Conservation (phyloP, 64 coral and sea anemone genomes). For the Catalaphyllia jardinei region DNA sequence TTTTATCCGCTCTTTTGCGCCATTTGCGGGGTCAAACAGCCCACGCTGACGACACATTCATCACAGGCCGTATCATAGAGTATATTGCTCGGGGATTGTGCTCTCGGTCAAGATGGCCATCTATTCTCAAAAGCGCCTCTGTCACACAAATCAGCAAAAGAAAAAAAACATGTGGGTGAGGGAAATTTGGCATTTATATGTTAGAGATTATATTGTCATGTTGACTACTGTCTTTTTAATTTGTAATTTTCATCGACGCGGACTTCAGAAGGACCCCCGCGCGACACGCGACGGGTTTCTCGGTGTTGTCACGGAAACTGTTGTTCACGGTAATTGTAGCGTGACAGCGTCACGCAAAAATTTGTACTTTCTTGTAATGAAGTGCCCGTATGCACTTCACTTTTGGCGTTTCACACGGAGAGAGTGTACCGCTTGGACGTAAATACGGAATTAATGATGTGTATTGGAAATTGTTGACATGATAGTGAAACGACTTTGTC, state of each 20-base stretch:
- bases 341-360: conserved; percentile 42
- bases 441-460: conserved; percentile 71
- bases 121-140: no score
- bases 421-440: conserved; percentile 10
- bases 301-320: not conserved
- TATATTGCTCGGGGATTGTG: no score
- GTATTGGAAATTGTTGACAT: conserved; percentile 84
- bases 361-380: not conserved
- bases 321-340: conserved; percentile 2
- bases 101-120: no score
- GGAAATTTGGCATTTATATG: not conserved
- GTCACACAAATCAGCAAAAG: not conserved
- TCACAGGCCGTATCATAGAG: no score
- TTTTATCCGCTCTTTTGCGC: no score
- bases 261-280: not conserved
- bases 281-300: not conserved
- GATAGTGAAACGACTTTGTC: conserved; percentile 68
- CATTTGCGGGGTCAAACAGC: no score
- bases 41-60: no score
- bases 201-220: not conserved
- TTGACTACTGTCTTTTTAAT: not conserved
- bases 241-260: not conserved
- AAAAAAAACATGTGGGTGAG: not conserved
- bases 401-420: conserved; percentile 36
- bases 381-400: conserved; percentile 51